Conservation (phyloP, 2,113 vertebrate species). For the Anarrhichthys ocellatus region DNA sequence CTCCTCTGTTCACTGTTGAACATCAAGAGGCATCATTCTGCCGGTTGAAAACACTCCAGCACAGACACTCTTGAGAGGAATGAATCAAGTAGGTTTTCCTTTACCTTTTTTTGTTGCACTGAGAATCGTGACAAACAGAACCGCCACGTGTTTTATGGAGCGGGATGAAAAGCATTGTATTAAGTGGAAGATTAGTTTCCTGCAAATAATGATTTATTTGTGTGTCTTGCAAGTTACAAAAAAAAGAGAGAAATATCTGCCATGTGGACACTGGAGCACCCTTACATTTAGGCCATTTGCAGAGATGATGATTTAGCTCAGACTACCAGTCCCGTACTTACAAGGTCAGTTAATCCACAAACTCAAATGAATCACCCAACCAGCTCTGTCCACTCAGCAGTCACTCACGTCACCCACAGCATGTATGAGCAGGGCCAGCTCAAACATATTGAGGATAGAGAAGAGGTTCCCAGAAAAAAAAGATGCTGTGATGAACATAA, state of each 20-base stretch:
- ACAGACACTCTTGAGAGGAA: not conserved
- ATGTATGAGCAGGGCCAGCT: conserved; percentile 12
- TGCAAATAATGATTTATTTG: not conserved
- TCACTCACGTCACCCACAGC: conserved; percentile 25
- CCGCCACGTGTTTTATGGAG: not conserved
- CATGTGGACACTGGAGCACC: not conserved
- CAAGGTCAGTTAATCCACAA: conserved; percentile 59
- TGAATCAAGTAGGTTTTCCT: conserved; percentile 1
- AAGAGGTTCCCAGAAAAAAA: conserved; percentile 9
- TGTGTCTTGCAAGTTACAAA: not conserved
- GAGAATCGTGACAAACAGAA: not conserved
- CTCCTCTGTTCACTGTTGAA: not conserved
- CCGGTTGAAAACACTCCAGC: conserved; percentile 14
- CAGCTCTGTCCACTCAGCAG: conserved; percentile 42
- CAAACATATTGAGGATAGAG: not conserved
- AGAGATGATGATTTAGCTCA: conserved; percentile 35
- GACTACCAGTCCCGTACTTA: conserved; percentile 26
- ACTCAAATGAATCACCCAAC: conserved; percentile 51
- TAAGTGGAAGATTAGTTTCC: not conserved
- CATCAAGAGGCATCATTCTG: conserved; percentile 12
- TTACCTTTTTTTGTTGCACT: not conserved
- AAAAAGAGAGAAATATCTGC: not conserved
- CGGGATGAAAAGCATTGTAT: not conserved
- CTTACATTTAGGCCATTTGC: not conserved
- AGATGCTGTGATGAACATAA: conserved; percentile 7